Evolutionary conservation across 2,888 invertebrate species (phyloP), one percentile per base, ranked within the genome.

Genomic region (Gnatocerus cornutus): DNA sequence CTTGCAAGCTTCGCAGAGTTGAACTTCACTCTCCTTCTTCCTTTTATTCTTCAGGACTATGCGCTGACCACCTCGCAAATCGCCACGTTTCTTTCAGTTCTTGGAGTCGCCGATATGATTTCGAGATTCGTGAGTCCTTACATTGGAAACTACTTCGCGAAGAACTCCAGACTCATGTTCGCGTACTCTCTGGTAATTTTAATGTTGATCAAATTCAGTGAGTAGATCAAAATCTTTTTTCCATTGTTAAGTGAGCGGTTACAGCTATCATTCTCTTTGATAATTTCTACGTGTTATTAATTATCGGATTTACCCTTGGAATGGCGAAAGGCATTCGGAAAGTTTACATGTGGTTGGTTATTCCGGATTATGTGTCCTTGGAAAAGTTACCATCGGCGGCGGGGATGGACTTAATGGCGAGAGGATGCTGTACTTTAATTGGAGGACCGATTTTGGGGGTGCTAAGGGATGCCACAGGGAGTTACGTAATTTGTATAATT

Each of bases 261-360:
- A 30, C 53, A 74, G 74, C 66, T 46, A 14, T 76, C 5, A 46
- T 74, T 8, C 45, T 71, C 21, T 61, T 66, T 0, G 55, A 21
- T 1, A 41, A 62, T 8, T 76, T 67, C 50, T 67, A 71, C 30
- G 62, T 68, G 16, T 65, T 76, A 14, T 45, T 78, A n/a, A 56
- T 50, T 0, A 88, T 92, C 4, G 89, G 89, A 0, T 78, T 89
- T 0, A 87, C 86, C 7, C 85, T 92, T 71, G 92, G 92, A 10
- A 82, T 90, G 43, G 89, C 90, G 0, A 92, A 92, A 84, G 92
- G 92, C 0, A 85, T 92, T 29, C 85, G 92, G 69, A 89, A 91
- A 0, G 91, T 92, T 0, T 92, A 90, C 78, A 89, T 91, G 88
- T 87, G 88, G 50, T 84, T 92, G 12, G 88, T 92, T 1, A 89